phyloP scores from a whole-genome alignment of 2,888 invertebrate genomes.

The Graphium colonna region DNA sequence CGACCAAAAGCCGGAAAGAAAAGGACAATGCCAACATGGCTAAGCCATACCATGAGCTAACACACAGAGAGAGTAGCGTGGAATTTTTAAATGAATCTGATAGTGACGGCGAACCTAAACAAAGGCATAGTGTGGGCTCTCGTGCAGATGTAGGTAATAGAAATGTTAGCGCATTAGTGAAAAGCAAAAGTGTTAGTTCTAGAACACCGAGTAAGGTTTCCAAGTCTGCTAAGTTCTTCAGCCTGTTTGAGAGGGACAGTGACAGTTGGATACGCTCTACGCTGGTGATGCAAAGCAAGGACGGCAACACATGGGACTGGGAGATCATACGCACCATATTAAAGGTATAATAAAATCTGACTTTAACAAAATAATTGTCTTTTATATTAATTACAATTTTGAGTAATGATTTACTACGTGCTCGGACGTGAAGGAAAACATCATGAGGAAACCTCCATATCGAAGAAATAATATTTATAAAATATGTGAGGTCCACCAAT shows the following conservation, averaged over 20 bases:
- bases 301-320: conserved; percentile 95
- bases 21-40: conserved; percentile 64
- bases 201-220: conserved; percentile 64
- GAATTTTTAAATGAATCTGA: conserved; percentile 69
- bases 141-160: conserved; percentile 63
- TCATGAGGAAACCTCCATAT: too few species aligned
- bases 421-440: too few species aligned
- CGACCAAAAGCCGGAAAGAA: conserved; percentile 59
- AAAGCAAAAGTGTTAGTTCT: conserved; percentile 73
- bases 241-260: conserved; percentile 80
- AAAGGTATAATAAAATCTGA: conserved; percentile 73
- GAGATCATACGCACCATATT: conserved; percentile 91
- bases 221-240: conserved; percentile 70
- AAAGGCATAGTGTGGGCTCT: conserved; percentile 68
- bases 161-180: conserved; percentile 68
- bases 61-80: conserved; percentile 57
- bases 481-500: too few species aligned
- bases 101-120: conserved; percentile 60
- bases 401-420: too few species aligned
- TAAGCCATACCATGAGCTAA: conserved; percentile 40
- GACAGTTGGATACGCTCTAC: conserved; percentile 89
- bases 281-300: conserved; percentile 88
- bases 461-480: too few species aligned
- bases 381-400: too few species aligned
- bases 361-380: not conserved